Percentiles rank a stretch among this genome's conserved stretches.
Conservation (phyloP, 2,888 invertebrate genomes). For the Altica lythri region DNA sequence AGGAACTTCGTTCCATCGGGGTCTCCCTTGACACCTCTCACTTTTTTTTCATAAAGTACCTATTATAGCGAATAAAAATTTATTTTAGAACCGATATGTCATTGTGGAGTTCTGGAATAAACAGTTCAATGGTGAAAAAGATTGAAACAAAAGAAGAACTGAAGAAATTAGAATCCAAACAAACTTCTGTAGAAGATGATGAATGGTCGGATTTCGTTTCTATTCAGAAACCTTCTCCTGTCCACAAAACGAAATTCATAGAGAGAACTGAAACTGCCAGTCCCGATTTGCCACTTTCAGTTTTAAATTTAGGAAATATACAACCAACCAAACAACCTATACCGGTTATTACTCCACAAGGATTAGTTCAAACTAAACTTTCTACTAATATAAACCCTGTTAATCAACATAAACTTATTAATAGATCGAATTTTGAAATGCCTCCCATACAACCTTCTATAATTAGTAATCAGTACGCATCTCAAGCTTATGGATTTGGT, state of each 20-base stretch:
- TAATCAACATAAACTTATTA: slow-evolving; percentile 27
- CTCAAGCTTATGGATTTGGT: slow-evolving; percentile 35
- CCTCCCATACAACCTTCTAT: slow-evolving; percentile 44
- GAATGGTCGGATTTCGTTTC: slow-evolving; percentile 68
- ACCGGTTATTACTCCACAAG: slow-evolving; percentile 53
- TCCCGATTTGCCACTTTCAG: slow-evolving; percentile 52
- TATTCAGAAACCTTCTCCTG: slow-evolving; percentile 43
- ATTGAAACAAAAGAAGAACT: slow-evolving; percentile 7
- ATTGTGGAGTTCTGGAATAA: too few species aligned
- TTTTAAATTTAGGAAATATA: slow-evolving; percentile 51
- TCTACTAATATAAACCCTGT: slow-evolving; percentile 36
- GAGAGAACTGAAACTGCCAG: slow-evolving; percentile 46
- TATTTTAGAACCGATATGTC: too few species aligned
- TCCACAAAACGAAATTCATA: slow-evolving; percentile 37
- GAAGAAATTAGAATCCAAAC: slow-evolving; percentile 13
- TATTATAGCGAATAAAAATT: too few species aligned
- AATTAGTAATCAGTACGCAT: slow-evolving; percentile 50
- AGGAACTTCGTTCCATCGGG: too few species aligned
- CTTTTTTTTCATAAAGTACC: too few species aligned
- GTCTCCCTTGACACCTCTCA: too few species aligned
- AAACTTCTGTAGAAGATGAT: slow-evolving; percentile 58
- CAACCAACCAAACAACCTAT: slow-evolving; percentile 53
- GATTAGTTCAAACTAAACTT: slow-evolving; percentile 52
- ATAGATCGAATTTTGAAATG: slow-evolving; percentile 24
- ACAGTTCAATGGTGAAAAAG: too few species aligned